Evolutionary conservation across 2,797 vertebrate species (phyloP).

Genomic region (Myiothlypis chrysogaster): DNA sequence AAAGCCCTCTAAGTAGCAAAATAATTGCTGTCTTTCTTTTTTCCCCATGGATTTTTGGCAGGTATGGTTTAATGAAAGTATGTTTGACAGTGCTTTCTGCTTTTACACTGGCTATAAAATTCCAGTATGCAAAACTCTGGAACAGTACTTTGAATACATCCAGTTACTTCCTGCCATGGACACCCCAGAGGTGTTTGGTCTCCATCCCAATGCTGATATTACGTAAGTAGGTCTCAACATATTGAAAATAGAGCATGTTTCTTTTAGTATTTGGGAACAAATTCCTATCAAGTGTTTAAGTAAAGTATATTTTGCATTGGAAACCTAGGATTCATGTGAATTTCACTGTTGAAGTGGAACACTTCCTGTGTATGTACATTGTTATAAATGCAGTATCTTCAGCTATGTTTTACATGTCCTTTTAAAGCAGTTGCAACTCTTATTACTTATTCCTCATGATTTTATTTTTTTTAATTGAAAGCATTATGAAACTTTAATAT

Average conservation of each 20-base stretch:
- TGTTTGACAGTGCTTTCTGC: constrained; percentile 79
- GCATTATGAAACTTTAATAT: background rate
- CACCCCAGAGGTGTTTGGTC: constrained; percentile 80
- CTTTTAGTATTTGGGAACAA: background rate
- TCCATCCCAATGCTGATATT: constrained; percentile 79
- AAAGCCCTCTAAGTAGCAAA: background rate
- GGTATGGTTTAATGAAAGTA: constrained; percentile 86
- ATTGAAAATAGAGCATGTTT: background rate
- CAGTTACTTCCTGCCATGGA: constrained; percentile 79
- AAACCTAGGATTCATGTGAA: background rate
- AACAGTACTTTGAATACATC: constrained; percentile 82
- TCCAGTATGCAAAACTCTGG: constrained; percentile 79
- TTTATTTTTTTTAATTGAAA: background rate
- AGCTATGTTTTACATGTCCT: background rate
- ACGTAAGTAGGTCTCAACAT: constrained; percentile 64
- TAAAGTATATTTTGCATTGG: background rate
- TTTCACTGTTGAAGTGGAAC: background rate
- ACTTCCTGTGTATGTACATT: background rate
- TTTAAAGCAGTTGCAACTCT: background rate
- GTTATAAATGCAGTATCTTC: background rate
- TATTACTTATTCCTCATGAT: background rate
- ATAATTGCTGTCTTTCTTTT: background rate
- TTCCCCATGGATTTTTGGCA: constrained; percentile 21
- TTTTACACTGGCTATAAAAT: constrained; percentile 85
- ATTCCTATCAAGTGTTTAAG: background rate